Percentiles rank a stretch among this genome's conserved stretches.
These are phyloP conservation scores for Lasiurus cinereus DNA, from an alignment of 2,113 vertebrate species.

Conservation along the genomic window DNA sequence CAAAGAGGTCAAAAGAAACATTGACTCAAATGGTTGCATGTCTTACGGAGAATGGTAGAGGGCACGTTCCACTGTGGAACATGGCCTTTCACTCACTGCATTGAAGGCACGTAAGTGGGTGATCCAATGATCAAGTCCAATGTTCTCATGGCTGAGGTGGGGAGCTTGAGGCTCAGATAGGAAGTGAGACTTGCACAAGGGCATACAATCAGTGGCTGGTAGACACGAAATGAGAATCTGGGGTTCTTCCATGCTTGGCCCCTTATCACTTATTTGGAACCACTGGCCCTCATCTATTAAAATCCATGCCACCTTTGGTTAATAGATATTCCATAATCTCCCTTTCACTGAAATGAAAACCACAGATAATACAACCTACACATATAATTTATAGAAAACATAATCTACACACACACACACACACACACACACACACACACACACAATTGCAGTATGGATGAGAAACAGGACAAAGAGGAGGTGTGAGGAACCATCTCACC, in stretches of 20 bases:
- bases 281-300: fast-evolving
- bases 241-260: neutral
- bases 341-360: constrained; percentile 2
- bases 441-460: too few species aligned
- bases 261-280: too few species aligned
- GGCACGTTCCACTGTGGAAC: neutral
- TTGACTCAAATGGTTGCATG: neutral
- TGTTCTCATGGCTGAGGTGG: neutral
- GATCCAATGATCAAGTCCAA: neutral
- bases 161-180: neutral
- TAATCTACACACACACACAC: too few species aligned
- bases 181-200: neutral
- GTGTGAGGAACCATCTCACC: neutral
- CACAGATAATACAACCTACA: neutral
- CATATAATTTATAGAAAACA: neutral
- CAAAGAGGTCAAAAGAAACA: constrained; percentile 3
- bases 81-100: neutral
- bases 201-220: neutral
- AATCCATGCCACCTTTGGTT: neutral
- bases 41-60: neutral
- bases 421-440: neutral
- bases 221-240: neutral
- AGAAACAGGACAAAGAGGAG: neutral
- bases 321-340: neutral
- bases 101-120: neutral